phyloP scores from a whole-genome alignment of 2,888 invertebrate genomes.

The Philhelius pedissequus region DNA sequence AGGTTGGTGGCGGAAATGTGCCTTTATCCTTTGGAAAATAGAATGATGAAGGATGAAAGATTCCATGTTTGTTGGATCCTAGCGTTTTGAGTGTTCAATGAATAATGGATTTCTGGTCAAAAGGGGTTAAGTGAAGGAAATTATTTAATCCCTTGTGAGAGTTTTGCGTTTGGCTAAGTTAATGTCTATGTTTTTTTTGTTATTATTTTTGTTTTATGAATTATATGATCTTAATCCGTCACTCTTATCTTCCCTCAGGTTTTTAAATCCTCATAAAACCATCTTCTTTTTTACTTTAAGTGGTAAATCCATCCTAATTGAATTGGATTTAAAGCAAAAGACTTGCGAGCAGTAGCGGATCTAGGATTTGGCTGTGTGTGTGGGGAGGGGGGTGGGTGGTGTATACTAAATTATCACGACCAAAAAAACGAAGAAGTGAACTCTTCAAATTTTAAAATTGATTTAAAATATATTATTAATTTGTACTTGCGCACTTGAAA shows the following conservation, averaged over 20 bases:
- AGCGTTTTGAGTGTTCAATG: constrained; percentile 47
- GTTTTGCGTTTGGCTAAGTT: constrained; percentile 13
- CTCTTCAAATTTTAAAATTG: too few relatives aligned
- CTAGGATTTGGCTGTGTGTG: too few relatives aligned
- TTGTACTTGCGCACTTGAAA: too few relatives aligned
- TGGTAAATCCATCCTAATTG: constrained; percentile 10
- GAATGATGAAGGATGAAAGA: constrained; percentile 18
- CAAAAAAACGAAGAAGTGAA: too few relatives aligned
- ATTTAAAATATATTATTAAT: too few relatives aligned
- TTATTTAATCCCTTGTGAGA: constrained; percentile 49
- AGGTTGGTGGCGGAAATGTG: constrained; percentile 7
- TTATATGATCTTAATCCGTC: neutral
- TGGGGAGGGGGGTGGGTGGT: too few relatives aligned
- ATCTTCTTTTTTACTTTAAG: neutral
- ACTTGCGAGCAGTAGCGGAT: neutral
- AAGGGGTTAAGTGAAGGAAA: constrained; percentile 46
- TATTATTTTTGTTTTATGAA: neutral
- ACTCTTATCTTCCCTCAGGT: neutral
- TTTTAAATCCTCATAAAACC: neutral
- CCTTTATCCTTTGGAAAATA: constrained; percentile 7
- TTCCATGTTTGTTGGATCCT: constrained; percentile 3
- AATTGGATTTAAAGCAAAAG: neutral
- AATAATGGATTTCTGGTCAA: constrained; percentile 61
- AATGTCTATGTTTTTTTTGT: neutral
- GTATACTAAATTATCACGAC: neutral